Evolutionary conservation across 2,888 invertebrate species (phyloP).

Genomic region (Leucophenga montana): DNA sequence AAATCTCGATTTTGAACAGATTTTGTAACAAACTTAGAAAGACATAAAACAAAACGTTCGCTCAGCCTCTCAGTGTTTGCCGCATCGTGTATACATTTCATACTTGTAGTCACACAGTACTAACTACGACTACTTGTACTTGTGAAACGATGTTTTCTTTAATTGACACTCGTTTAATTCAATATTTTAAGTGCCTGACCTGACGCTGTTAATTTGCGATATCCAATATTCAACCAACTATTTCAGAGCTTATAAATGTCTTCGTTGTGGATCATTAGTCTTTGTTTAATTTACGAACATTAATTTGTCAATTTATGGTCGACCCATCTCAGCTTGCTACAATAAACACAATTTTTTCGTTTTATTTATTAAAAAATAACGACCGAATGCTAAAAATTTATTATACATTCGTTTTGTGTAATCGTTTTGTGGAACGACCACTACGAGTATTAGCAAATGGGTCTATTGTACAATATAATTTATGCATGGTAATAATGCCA

Average conservation of each 20-base stretch:
- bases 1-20: conserved; percentile 1
- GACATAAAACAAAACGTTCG: conserved; percentile 3
- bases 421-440: too few species aligned
- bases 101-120: background rate
- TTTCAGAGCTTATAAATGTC: background rate
- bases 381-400: conserved; percentile 34
- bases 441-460: too few species aligned
- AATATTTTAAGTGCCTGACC: background rate
- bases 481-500: too few species aligned
- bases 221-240: conserved; percentile 18
- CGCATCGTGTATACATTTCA: background rate
- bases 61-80: too few species aligned
- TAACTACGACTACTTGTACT: background rate
- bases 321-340: conserved; percentile 26
- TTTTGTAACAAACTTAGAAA: conserved; percentile 9
- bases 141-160: background rate
- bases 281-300: conserved; percentile 42
- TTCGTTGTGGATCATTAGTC: conserved; percentile 26
- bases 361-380: conserved; percentile 45
- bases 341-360: conserved; percentile 42
- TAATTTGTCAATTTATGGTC: conserved; percentile 51
- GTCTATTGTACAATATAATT: too few species aligned
- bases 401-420: too few species aligned
- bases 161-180: background rate
- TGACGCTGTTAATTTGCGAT: conserved; percentile 30